Conservation (phyloP, 2,113 vertebrate species). For the Elgaria multicarinata region DNA sequence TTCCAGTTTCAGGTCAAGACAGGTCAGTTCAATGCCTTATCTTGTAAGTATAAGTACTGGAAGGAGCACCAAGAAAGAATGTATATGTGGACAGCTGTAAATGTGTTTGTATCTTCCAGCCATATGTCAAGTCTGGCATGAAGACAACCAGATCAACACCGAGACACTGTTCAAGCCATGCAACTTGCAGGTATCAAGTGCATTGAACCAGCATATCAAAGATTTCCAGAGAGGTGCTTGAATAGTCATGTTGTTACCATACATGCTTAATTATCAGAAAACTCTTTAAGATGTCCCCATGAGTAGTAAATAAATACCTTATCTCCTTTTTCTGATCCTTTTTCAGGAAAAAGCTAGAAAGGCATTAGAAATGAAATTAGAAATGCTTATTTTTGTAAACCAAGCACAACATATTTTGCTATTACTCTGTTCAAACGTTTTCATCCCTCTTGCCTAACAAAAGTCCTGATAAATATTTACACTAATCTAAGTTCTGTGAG, state of each 20-base stretch:
- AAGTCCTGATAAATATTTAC: not conserved
- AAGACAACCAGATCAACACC: not conserved
- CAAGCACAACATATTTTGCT: not conserved
- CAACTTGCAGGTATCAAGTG: not conserved
- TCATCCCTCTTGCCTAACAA: not conserved
- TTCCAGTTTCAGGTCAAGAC: slow-evolving; percentile 16
- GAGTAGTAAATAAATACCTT: slow-evolving; percentile 84
- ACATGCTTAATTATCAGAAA: not conserved
- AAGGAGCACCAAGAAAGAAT: not conserved
- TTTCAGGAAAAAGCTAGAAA: slow-evolving; percentile 94
- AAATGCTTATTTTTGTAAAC: not conserved
- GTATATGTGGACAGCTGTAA: not conserved
- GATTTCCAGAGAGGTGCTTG: not conserved
- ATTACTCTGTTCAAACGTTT: not conserved
- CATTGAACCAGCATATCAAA: not conserved
- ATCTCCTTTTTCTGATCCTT: slow-evolving; percentile 91
- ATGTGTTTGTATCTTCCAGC: not conserved
- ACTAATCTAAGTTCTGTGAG: not conserved
- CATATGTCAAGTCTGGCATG: not conserved
- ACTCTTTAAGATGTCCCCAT: not conserved
- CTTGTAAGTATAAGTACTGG: not conserved
- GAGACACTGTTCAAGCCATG: not conserved
- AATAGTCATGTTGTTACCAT: slow-evolving; percentile 27
- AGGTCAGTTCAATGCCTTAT: not conserved
- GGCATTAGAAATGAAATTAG: slow-evolving; percentile 39